These are phyloP conservation scores for Vanessa atalanta DNA, from an alignment of 1,140 invertebrate species.

Conservation along the genomic window DNA sequence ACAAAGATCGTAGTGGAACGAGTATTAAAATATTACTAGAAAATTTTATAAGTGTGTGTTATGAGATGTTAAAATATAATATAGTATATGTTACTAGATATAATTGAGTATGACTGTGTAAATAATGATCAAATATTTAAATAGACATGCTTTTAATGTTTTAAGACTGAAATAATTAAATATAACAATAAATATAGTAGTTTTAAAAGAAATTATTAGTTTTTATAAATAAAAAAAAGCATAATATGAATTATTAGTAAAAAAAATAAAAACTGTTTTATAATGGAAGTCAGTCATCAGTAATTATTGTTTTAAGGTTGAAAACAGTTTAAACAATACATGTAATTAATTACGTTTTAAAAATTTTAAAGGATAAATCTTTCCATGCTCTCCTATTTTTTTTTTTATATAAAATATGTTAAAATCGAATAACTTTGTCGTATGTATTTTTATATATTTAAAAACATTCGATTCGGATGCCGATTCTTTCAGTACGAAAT, in stretches of 20 bases:
- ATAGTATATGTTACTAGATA: background rate
- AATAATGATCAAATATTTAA: slow-evolving; percentile 15
- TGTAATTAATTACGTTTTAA: too few species aligned
- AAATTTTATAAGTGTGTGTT: slow-evolving; percentile 5
- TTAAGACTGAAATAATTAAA: slow-evolving; percentile 18
- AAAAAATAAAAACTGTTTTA: too few species aligned
- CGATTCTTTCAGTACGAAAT: background rate
- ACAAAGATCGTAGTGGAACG: slow-evolving; percentile 2
- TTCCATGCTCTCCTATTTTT: too few species aligned
- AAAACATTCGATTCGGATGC: too few species aligned
- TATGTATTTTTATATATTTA: too few species aligned
- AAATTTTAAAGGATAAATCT: too few species aligned
- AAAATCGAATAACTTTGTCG: too few species aligned
- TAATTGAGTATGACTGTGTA: slow-evolving; percentile 3
- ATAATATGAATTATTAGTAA: background rate
- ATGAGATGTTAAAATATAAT: background rate
- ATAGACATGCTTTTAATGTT: background rate
- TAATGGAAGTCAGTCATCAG: too few species aligned
- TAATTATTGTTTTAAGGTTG: too few species aligned
- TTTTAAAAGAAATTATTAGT: slow-evolving; percentile 49
- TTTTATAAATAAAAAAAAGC: background rate
- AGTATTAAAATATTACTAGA: slow-evolving; percentile 24
- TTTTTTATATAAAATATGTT: too few species aligned
- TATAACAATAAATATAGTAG: background rate
- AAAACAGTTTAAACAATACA: too few species aligned